These are phyloP conservation scores for Cottoperca gobio DNA, from an alignment of 2,797 vertebrate genomes.

Conservation along the genomic window DNA sequence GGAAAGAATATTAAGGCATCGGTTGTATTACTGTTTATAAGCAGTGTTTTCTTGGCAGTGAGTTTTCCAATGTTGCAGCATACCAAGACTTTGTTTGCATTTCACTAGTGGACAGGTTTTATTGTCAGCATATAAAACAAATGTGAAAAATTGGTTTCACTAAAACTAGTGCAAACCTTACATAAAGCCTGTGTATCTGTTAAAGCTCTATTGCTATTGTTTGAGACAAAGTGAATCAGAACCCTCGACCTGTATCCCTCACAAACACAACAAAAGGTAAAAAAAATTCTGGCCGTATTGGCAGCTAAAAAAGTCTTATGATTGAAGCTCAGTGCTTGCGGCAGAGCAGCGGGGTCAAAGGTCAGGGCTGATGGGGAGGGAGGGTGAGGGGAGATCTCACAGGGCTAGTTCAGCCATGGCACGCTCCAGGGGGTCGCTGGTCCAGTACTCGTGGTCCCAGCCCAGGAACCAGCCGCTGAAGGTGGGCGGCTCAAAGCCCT, in stretches of 20 bases:
- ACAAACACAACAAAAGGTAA: conserved; percentile 32
- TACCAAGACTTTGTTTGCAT: conserved; percentile 13
- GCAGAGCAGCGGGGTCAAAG: conserved; percentile 45
- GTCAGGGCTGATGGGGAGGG: background rate
- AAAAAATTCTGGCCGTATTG: conserved; percentile 15
- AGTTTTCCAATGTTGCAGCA: conserved; percentile 23
- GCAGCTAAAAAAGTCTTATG: conserved; percentile 44
- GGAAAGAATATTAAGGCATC: conserved; percentile 63
- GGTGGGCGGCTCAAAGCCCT: conserved; percentile 94
- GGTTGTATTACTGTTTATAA: conserved; percentile 52
- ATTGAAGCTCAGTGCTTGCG: conserved; percentile 54
- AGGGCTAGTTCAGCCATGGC: conserved; percentile 91
- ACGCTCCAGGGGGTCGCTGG: conserved; percentile 91
- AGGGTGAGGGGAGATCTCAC: conserved; percentile 66
- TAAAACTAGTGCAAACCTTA: conserved; percentile 52
- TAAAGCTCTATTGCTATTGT: conserved; percentile 40
- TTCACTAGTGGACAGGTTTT: conserved; percentile 39
- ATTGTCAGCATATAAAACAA: conserved; percentile 33
- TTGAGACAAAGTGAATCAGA: conserved; percentile 26
- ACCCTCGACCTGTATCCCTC: conserved; percentile 1
- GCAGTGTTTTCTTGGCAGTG: conserved; percentile 50
- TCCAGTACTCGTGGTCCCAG: conserved; percentile 97
- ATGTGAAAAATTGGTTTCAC: conserved; percentile 5
- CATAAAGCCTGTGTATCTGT: conserved; percentile 33
- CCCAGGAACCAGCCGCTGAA: conserved; percentile 98